Conservation (phyloP, 1,140 invertebrate species). For the Diorhabda elongata region DNA sequence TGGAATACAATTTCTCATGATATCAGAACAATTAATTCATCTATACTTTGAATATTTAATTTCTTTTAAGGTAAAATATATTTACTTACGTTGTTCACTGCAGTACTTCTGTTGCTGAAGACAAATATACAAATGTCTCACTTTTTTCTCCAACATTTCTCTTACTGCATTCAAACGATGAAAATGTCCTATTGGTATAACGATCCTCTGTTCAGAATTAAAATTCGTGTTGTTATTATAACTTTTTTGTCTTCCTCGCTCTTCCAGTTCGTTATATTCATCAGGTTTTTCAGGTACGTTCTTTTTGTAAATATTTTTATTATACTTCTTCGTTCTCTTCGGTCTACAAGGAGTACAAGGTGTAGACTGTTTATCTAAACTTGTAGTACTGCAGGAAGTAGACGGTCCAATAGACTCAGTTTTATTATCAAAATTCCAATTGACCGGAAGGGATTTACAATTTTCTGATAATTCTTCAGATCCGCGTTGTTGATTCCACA, state of each 20-base stretch:
- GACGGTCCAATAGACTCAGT: conserved; percentile 13
- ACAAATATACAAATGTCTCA: conserved; percentile 57
- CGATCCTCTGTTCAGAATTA: conserved; percentile 30
- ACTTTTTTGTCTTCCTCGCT: conserved; percentile 11
- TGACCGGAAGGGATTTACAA: conserved; percentile 22
- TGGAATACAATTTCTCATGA: no score
- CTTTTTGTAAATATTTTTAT: conserved; percentile 38
- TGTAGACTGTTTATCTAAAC: conserved; percentile 31
- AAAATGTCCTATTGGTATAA: conserved; percentile 42
- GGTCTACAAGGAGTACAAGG: conserved; percentile 36
- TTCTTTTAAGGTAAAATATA: no score
- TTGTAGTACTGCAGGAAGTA: conserved; percentile 30
- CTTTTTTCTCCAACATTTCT: conserved; percentile 56
- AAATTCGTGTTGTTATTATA: conserved; percentile 15
- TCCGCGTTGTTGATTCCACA: conserved; percentile 5
- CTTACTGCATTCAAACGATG: conserved; percentile 51
- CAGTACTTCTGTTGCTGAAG: conserved; percentile 62
- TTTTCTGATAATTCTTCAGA: not conserved
- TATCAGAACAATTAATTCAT: no score
- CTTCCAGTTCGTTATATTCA: conserved; percentile 19
- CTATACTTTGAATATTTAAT: no score
- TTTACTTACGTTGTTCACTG: conserved; percentile 49
- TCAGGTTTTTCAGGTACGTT: conserved; percentile 25
- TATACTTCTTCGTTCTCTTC: conserved; percentile 42
- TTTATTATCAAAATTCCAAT: conserved; percentile 22